phyloP scores from a whole-genome alignment of 2,797 vertebrate genomes.

The Chiloscyllium punctatum region DNA sequence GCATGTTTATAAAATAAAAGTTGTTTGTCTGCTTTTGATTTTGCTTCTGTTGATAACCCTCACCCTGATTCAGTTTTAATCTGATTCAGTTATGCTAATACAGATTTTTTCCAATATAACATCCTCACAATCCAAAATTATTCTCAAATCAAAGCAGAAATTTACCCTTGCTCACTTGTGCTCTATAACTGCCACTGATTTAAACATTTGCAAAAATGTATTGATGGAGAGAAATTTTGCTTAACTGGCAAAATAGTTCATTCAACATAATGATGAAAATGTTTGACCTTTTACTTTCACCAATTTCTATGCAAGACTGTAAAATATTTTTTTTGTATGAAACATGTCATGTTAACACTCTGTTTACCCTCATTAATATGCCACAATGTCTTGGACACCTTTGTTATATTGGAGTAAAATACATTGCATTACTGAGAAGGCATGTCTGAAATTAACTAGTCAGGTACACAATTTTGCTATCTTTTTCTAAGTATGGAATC shows the following conservation, averaged over 20 bases:
- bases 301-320: not conserved
- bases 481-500: not conserved
- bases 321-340: not conserved
- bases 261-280: too few relatives aligned
- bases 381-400: not conserved
- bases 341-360: too few relatives aligned
- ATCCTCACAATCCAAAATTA: not conserved
- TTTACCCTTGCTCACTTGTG: not conserved
- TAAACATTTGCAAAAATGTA: not conserved
- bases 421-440: not conserved
- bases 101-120: not conserved
- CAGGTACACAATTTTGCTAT: not conserved
- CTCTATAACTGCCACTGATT: not conserved
- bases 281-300: not conserved
- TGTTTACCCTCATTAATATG: not conserved
- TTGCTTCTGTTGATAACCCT: too few relatives aligned
- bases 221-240: not conserved
- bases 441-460: not conserved
- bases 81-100: not conserved
- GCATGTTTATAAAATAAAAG: not conserved
- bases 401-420: not conserved
- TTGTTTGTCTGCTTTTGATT: not conserved
- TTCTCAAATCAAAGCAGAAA: not conserved
- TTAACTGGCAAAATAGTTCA: not conserved
- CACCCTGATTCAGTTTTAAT: not conserved